Base-by-base conservation (phyloP, 2,888 invertebrate species). In the Caenorhabditis sp. region DNA sequence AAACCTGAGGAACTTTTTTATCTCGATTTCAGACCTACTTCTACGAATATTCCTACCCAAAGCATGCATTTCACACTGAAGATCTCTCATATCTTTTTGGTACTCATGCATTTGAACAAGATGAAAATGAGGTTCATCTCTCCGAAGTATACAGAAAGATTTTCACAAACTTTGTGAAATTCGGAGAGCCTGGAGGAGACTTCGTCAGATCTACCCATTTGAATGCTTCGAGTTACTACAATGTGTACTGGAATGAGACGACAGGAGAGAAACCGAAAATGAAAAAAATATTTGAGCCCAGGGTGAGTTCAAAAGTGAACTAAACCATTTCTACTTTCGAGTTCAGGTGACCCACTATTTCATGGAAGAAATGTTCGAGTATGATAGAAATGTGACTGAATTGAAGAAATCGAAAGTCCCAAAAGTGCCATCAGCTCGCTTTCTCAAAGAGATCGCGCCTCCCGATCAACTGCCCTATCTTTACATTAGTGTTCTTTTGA, bases 81-180 rank as follows among this genome's bases (percentile, higher is more conserved):
- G 87, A 88, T 58, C 75, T 88, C 2, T 86, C 74, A 24, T 87
- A 87, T 68, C 24, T 88, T 7, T 83, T 88, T 83, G 88, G 88
- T 4, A 82, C 86, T 47, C 88, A 88, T 54, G n/a, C 24, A 1
- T 88, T 87, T 26, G 82, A 87, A 31, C 68, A 47, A 59, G 85
- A 86, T 38, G 86, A 86, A 22, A 87, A 88, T 49, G 88, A 88
- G 66, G 61, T 66, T 56, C 75, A 82, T 2, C 35, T 87, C n/a
- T 68, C 81, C 1, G 38, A 74, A 54, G 41, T 85, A 0, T 89
- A 88, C 59, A 72, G 75, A 12, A 19, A 69, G 22, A 82, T 83
- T 49, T 84, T 89, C 28, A 72, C 56, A 35, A 81, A 86, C 59
- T 89, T 86, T 49, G 72, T 82, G 1, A 87, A 86, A 41, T 76